phyloP scores from a whole-genome alignment of 2,888 invertebrate species.

The Chrysina gloriosa region DNA sequence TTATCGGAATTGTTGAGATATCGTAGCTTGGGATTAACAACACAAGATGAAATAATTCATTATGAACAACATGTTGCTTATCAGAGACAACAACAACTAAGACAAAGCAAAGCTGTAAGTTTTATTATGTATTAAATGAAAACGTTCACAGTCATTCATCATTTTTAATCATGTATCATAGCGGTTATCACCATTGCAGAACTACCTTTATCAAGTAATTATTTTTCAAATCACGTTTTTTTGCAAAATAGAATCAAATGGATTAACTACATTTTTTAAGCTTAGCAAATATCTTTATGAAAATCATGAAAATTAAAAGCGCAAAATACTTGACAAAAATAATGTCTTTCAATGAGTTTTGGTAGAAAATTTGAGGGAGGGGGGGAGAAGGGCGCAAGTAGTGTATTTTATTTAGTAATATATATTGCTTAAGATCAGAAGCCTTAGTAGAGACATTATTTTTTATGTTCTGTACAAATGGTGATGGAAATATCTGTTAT shows the following conservation, averaged over 20 bases:
- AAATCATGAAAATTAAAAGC: too few species aligned
- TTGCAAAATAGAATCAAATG: too few species aligned
- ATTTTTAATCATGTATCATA: constrained; percentile 9
- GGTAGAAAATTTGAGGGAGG: too few species aligned
- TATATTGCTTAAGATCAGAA: too few species aligned
- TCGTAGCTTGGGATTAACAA: constrained; percentile 86
- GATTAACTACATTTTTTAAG: too few species aligned
- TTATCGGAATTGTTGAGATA: constrained; percentile 86
- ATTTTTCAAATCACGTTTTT: background rate
- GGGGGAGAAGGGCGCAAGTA: too few species aligned
- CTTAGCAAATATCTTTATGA: too few species aligned
- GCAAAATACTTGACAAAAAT: too few species aligned
- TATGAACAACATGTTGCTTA: constrained; percentile 84
- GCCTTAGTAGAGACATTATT: background rate
- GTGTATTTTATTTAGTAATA: too few species aligned
- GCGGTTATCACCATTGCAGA: constrained; percentile 9
- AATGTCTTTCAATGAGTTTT: too few species aligned
- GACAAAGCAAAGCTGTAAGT: constrained; percentile 75
- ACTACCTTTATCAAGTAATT: background rate
- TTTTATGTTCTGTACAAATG: constrained; percentile 1
- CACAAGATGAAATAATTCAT: constrained; percentile 86
- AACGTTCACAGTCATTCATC: constrained; percentile 40
- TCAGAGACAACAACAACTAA: constrained; percentile 72
- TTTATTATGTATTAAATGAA: background rate
- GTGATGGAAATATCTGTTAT: background rate